phyloP scores from a whole-genome alignment of 2,888 invertebrate genomes.

The Leptopterna dolabrata region DNA sequence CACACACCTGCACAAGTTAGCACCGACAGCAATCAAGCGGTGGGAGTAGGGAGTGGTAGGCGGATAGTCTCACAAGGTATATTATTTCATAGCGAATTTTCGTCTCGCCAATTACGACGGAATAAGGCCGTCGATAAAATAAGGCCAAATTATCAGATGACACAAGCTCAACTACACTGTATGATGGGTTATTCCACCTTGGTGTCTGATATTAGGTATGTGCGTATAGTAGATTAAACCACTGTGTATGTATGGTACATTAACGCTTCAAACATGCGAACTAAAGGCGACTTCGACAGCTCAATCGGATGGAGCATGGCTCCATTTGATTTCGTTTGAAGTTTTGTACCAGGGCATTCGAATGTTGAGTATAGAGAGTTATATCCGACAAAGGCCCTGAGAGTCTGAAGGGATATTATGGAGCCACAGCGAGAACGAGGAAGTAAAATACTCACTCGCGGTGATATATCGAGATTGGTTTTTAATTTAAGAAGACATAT shows the following conservation, averaged over 20 bases:
- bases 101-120: not conserved
- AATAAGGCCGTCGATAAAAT: too few species aligned
- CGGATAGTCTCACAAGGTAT: not conserved
- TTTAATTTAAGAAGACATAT: conserved; percentile 48
- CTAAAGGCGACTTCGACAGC: not conserved
- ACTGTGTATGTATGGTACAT: too few species aligned
- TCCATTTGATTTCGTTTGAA: not conserved
- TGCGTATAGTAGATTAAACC: too few species aligned
- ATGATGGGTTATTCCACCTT: too few species aligned
- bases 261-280: too few species aligned
- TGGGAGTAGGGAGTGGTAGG: not conserved
- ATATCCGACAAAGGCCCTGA: not conserved
- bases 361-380: not conserved
- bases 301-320: not conserved
- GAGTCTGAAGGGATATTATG: not conserved
- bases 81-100: not conserved
- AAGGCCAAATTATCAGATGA: too few species aligned
- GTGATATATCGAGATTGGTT: conserved; percentile 51
- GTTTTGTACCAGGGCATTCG: not conserved
- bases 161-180: too few species aligned
- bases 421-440: conserved; percentile 6
- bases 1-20: not conserved
- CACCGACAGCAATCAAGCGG: conserved; percentile 20
- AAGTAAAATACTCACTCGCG: conserved; percentile 31
- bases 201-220: too few species aligned